Base-by-base conservation (phyloP, 2,888 invertebrate species). In the Clunio marinus region DNA sequence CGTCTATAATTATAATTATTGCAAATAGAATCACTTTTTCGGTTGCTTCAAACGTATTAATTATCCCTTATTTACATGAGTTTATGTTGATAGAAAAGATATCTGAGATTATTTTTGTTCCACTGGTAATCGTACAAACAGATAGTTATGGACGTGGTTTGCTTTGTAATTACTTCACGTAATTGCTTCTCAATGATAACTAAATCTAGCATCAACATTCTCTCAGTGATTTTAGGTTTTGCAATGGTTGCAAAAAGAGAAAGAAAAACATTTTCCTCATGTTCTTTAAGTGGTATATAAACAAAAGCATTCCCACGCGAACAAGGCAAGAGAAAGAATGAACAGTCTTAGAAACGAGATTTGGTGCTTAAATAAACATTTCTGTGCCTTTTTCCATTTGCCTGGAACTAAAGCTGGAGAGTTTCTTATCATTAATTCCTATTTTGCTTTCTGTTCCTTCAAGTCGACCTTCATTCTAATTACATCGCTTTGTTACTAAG, bases 361-460 rank as follows among this genome's bases (percentile, higher is more conserved):
- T n/a, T n/a, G n/a, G n/a, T n/a, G 15, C 32, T 32, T 17, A n/a
- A 17, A 10, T 45, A 63, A 51, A 66, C 66, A 66, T 55, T 63
- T 63, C 10, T 55, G 28, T 55, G 66, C 55, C 35, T 66, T 55
- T 55, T 66, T 37, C 13, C 28, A 2, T 24, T 46, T 45, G n/a
- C 27, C 35, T 55, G 28, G 22, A 63, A 66, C 66, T 66, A 66
- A 66, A 66, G 55, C 32, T 66, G 66, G 55, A 66, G 55, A 66
- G 22, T 55, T 66, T 45, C 45, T 51, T 51, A 45, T 63, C 41
- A 13, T 45, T 63, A 41, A 13, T 24, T 45, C 28, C 1, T 55
- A 46, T n/a, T 65, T 51, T 25, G 10, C 15, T 51, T 1, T 17
- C 10, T 22, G 10, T 4, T 51, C 51, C 10, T n/a, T n/a, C n/a